These are phyloP conservation scores for Ridgeia piscesae DNA, from an alignment of 1,140 invertebrate genomes.

Conservation along the genomic window DNA sequence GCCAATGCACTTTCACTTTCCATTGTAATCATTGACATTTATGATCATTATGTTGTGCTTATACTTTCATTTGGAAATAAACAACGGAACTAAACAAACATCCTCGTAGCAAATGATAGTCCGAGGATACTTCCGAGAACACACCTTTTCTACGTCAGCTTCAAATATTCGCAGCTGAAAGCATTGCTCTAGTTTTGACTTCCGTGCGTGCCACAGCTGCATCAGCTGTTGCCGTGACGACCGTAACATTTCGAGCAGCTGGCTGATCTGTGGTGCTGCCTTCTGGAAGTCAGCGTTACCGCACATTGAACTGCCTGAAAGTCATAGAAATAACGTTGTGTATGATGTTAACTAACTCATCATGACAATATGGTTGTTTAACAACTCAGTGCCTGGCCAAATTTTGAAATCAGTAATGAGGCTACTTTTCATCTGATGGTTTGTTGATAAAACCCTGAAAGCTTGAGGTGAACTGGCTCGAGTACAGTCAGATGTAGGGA, in stretches of 20 bases:
- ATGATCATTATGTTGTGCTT: no score
- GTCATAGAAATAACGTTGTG: neutral
- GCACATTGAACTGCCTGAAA: conserved; percentile 28
- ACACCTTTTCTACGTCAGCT: conserved; percentile 88
- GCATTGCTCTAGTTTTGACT: conserved; percentile 76
- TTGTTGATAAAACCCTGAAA: no score
- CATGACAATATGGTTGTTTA: no score
- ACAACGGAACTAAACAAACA: no score
- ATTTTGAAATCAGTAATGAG: no score
- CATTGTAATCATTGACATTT: no score
- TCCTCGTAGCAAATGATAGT: neutral
- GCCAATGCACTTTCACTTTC: no score
- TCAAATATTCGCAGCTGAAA: conserved; percentile 90
- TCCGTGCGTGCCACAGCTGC: conserved; percentile 78
- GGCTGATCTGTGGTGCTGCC: conserved; percentile 55
- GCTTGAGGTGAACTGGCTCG: no score
- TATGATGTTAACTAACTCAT: neutral
- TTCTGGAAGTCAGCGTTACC: conserved; percentile 64
- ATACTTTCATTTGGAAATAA: no score
- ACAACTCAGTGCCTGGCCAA: neutral
- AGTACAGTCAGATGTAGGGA: no score
- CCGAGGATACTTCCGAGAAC: neutral
- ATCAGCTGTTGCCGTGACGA: conserved; percentile 82
- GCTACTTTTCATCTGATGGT: no score
- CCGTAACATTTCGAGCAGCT: conserved; percentile 74